Base-by-base conservation (phyloP, 2,888 invertebrate genomes). In the Lathronympha strigana region DNA sequence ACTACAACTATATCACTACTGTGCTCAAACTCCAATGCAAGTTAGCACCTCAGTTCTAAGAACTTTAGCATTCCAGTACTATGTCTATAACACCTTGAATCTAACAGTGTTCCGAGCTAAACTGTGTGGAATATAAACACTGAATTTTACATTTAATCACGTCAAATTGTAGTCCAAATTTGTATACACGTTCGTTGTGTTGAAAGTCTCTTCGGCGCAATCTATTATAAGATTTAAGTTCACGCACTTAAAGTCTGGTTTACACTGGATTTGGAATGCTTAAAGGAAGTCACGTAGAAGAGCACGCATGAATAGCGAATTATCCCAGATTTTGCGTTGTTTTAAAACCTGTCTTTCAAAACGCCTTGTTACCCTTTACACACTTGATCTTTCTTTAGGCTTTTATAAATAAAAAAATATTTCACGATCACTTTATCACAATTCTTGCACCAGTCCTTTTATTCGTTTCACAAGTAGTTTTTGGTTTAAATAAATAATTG, bases 401-500 rank as follows among this genome's bases (percentile, higher is more conserved):
- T 53, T 49, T 55, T 40, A 31, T 55, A 13, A 47, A 31, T 17
- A 33, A 23, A 15, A 31, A 33, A 21, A 47, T 23, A 11, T 21
- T 43, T 38, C 55, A 63, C 60, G 51, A 53, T 58, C 68, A 69
- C 68, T 63, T 62, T 71, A 75, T 73, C 73, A 76, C 72, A 74
- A 68, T 71, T 63, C 62, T 67, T 71, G 73, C 77, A 77, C 73
- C 74, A 68, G 61, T 73, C 23, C 21, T 19, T 13, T 15, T 36
- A 21, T 8, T 38, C n/a, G 1, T 63, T 49, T 28, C 1, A 17
- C 28, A n/a, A 15, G 6, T 25, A 50, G 15, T 6, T 31, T 11
- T 62, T 8, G 19, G n/a, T 9, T 23, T 47, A 2, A 43, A 8
- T 28, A 57, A 49, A 43, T 67, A 69, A 67, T 70, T 69, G 69